These are phyloP conservation scores for Cavia porcellus DNA, from an alignment of 2,113 vertebrate species.

Conservation along the genomic window DNA sequence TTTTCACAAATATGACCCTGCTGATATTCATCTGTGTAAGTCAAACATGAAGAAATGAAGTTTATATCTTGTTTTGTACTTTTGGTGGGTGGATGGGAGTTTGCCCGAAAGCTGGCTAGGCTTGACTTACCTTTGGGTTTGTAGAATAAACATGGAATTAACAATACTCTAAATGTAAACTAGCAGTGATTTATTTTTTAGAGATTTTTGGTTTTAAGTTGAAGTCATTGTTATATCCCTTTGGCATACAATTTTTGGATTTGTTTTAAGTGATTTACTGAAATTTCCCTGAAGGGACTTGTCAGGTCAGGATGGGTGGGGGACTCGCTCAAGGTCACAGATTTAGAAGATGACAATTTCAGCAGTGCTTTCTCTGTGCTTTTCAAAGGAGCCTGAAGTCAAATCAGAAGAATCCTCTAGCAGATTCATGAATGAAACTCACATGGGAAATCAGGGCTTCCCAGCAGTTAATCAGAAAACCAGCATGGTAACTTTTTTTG, in stretches of 20 bases:
- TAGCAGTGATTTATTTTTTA: neutral
- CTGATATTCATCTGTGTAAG: neutral
- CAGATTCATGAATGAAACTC: constrained; percentile 21
- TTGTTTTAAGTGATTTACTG: constrained; percentile 44
- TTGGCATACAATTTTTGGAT: neutral
- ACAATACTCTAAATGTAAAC: neutral
- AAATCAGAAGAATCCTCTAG: neutral
- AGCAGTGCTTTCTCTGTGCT: neutral
- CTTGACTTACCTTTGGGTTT: neutral
- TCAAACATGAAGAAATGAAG: neutral
- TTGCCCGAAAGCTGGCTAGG: neutral
- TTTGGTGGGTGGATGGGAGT: neutral
- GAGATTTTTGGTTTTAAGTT: constrained; percentile 9
- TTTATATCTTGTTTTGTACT: neutral
- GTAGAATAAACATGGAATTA: constrained; percentile 7
- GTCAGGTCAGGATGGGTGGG: neutral
- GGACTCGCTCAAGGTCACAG: neutral
- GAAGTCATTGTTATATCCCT: neutral
- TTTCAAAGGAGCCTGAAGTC: constrained; percentile 9
- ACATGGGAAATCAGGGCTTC: constrained; percentile 63
- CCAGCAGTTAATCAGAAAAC: constrained; percentile 38
- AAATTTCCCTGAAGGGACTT: neutral
- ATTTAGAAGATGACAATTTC: neutral
- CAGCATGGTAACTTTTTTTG: neutral
- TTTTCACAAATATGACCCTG: neutral